phyloP scores from a whole-genome alignment of 1,140 invertebrate species.

The Parapsyche elsis region DNA sequence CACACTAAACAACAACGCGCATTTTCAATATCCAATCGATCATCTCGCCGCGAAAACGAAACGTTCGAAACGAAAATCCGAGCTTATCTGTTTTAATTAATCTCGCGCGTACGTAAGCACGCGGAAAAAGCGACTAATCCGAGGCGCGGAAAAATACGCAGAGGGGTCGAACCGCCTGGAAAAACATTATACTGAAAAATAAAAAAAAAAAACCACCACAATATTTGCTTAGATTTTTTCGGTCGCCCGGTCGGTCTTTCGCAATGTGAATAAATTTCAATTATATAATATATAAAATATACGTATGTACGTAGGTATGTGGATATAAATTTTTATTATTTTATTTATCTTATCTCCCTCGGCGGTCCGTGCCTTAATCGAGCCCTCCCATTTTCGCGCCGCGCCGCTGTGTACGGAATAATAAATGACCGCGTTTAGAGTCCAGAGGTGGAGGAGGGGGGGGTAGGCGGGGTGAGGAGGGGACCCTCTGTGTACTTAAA shows the following conservation, averaged over 20 bases:
- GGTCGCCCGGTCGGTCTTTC: conserved; percentile 12
- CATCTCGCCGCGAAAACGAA: not conserved
- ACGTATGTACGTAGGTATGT: not conserved
- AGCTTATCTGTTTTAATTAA: conserved; percentile 25
- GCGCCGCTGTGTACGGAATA: conserved; percentile 48
- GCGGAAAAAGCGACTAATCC: conserved; percentile 23
- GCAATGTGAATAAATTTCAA: conserved; percentile 53
- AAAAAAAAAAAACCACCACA: not conserved
- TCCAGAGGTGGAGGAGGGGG: conserved; percentile 6
- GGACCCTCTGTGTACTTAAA: conserved; percentile 34
- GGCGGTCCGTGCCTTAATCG: conserved; percentile 49
- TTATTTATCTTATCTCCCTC: conserved; percentile 54
- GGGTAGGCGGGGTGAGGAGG: conserved; percentile 23
- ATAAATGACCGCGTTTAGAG: conserved; percentile 53
- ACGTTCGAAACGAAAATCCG: not conserved
- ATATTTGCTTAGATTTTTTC: conserved; percentile 30
- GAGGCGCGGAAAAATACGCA: not conserved
- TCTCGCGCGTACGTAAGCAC: conserved; percentile 14
- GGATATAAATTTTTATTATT: conserved; percentile 35
- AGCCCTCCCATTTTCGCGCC: conserved; percentile 38
- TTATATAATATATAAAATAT: conserved; percentile 24
- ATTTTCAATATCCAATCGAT: conserved; percentile 2
- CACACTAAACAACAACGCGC: not conserved
- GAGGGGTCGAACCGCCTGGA: not conserved
- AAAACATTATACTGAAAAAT: not conserved